These are phyloP conservation scores for Crepidodera aurea DNA, from an alignment of 2,888 invertebrate species.

Conservation along the genomic window DNA sequence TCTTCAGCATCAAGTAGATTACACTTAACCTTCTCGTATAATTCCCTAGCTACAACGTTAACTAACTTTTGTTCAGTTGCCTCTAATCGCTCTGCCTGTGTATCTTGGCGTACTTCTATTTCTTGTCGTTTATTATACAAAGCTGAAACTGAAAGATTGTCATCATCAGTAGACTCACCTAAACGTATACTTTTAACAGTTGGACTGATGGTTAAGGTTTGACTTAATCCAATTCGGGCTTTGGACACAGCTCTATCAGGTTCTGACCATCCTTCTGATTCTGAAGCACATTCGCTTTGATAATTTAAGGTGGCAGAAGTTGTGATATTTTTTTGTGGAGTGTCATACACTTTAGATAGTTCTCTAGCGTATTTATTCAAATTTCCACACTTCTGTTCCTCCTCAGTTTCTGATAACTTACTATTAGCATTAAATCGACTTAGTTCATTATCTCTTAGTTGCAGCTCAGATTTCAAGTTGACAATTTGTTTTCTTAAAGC, in stretches of 20 bases:
- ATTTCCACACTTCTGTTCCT: slow-evolving; percentile 12
- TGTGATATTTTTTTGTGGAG: slow-evolving; percentile 40
- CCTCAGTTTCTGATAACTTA: slow-evolving; percentile 41
- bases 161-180: slow-evolving; percentile 55
- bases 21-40: slow-evolving; percentile 55
- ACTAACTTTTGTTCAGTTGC: slow-evolving; percentile 22
- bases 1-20: slow-evolving; percentile 44
- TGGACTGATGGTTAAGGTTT: slow-evolving; percentile 49
- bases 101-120: slow-evolving; percentile 58
- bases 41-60: slow-evolving; percentile 18
- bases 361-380: slow-evolving; percentile 20
- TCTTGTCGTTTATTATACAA: background rate
- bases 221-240: slow-evolving; percentile 77
- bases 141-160: slow-evolving; percentile 25
- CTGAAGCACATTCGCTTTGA: slow-evolving; percentile 63
- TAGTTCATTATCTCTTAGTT: slow-evolving; percentile 56
- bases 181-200: slow-evolving; percentile 39
- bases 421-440: slow-evolving; percentile 45
- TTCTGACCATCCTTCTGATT: slow-evolving; percentile 89
- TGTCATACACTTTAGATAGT: slow-evolving; percentile 31
- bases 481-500: slow-evolving; percentile 58
- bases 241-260: slow-evolving; percentile 83
- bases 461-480: slow-evolving; percentile 57
- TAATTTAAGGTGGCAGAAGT: slow-evolving; percentile 50
- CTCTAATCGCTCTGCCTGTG: slow-evolving; percentile 45